Percentiles rank a stretch among this genome's conserved stretches.
Conservation (phyloP, 2,797 vertebrate genomes). For the Anguilla obscura region DNA sequence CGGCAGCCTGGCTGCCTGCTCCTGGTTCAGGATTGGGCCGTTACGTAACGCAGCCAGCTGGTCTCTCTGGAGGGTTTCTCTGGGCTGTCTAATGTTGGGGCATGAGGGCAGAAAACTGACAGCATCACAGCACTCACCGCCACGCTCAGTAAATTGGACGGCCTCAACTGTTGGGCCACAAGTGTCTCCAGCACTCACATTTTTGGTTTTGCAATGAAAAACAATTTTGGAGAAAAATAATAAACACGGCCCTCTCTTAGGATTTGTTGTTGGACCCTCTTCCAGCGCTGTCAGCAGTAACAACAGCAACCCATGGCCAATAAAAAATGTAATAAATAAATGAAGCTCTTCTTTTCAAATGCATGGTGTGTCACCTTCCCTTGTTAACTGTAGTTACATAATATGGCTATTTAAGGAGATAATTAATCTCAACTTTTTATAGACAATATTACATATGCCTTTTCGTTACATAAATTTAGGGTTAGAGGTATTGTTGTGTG, state of each 20-base stretch:
- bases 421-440: background rate
- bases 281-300: background rate
- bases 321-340: background rate
- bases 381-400: background rate
- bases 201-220: conserved; percentile 32
- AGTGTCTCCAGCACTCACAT: background rate
- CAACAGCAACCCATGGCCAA: background rate
- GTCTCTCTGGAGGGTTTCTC: conserved; percentile 46
- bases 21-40: conserved; percentile 33
- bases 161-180: conserved; percentile 27
- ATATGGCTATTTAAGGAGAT: background rate
- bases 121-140: conserved; percentile 29
- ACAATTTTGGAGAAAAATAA: background rate
- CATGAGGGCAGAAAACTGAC: conserved; percentile 38
- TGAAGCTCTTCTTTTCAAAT: background rate
- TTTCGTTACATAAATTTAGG: background rate
- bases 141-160: conserved; percentile 15
- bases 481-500: background rate
- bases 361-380: background rate
- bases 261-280: background rate
- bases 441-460: background rate
- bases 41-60: conserved; percentile 66
- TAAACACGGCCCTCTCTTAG: background rate
- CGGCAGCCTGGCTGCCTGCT: conserved; percentile 25
- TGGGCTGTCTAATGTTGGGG: conserved; percentile 27